Evolutionary conservation across 1,140 invertebrate species (phyloP).

Genomic region (Drosophila ironensis): DNA sequence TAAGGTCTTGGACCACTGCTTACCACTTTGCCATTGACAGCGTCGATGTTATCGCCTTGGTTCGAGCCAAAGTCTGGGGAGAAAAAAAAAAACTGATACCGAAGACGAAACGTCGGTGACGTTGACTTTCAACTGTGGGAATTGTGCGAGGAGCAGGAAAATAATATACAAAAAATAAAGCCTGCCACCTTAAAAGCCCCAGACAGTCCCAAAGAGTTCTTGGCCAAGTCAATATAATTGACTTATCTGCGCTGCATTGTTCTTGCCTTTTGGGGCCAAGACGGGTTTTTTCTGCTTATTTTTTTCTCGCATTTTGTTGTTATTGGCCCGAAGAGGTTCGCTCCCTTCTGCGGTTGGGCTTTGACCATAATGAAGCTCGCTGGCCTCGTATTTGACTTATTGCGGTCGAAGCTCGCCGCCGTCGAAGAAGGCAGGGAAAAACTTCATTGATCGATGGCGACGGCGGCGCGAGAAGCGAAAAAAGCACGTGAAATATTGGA

Average conservation of each 20-base stretch:
- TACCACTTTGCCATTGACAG: constrained; percentile 60
- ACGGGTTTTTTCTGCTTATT: constrained; percentile 10
- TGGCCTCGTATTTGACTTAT: constrained; percentile 77
- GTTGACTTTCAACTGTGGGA: constrained; percentile 67
- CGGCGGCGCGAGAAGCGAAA: constrained; percentile 45
- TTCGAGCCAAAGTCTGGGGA: constrained; percentile 24
- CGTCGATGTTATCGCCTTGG: constrained; percentile 72
- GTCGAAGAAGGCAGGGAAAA: constrained; percentile 29
- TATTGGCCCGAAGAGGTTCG: constrained; percentile 30
- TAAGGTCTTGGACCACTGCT: constrained; percentile 24
- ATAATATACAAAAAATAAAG: no score
- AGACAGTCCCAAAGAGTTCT: constrained; percentile 50
- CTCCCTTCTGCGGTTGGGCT: constrained; percentile 51
- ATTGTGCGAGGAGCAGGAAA: constrained; percentile 39
- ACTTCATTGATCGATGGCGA: constrained; percentile 60
- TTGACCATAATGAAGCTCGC: constrained; percentile 68
- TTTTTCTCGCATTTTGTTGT: constrained; percentile 8
- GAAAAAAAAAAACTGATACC: constrained; percentile 13
- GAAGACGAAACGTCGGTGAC: constrained; percentile 24
- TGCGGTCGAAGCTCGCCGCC: constrained; percentile 55
- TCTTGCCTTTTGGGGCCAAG: constrained; percentile 38
- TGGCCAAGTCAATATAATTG: constrained; percentile 77
- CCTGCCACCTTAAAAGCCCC: constrained; percentile 65
- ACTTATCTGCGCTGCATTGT: constrained; percentile 72
- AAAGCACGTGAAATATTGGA: constrained; percentile 74